Evolutionary conservation across 2,888 invertebrate species (phyloP).

Genomic region (Venustoraphidia nigricollis): DNA sequence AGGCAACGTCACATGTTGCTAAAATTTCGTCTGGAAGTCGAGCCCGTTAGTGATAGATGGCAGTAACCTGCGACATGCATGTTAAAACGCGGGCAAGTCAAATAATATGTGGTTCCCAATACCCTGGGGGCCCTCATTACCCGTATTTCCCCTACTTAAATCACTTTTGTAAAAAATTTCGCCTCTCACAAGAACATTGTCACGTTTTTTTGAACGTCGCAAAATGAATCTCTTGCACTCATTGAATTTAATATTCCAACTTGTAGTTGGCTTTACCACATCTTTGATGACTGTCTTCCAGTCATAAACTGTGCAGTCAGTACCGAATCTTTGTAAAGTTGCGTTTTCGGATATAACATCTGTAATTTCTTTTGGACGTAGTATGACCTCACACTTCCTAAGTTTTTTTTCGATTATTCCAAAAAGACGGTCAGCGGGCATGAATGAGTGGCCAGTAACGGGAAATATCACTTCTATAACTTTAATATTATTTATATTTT

Average conservation of each 20-base stretch:
- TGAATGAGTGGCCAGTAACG: not conserved
- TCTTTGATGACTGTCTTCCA: slow-evolving; percentile 1
- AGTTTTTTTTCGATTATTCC: not conserved
- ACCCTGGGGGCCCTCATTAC: no score
- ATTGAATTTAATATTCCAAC: slow-evolving; percentile 1
- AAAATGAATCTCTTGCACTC: not conserved
- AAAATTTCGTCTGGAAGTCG: no score
- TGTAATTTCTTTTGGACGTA: no score
- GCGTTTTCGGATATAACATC: not conserved
- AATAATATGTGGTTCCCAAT: no score
- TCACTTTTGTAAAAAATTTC: not conserved
- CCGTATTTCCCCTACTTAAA: not conserved
- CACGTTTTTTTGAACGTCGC: not conserved
- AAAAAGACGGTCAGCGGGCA: slow-evolving; percentile 1
- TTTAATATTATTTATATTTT: not conserved
- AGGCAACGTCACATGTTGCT: no score
- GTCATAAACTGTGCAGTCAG: slow-evolving; percentile 1
- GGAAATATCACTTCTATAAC: slow-evolving; percentile 1
- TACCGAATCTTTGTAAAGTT: not conserved
- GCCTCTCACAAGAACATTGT: slow-evolving; percentile 1
- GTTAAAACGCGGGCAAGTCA: no score
- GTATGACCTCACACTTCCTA: not conserved
- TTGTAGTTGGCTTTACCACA: not conserved
- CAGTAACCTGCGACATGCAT: no score
- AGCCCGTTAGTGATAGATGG: no score